Percentiles rank a stretch among this genome's conserved stretches.
Evolutionary conservation across 2,113 vertebrate species (phyloP).

Genomic region (Morphnarchus princeps): DNA sequence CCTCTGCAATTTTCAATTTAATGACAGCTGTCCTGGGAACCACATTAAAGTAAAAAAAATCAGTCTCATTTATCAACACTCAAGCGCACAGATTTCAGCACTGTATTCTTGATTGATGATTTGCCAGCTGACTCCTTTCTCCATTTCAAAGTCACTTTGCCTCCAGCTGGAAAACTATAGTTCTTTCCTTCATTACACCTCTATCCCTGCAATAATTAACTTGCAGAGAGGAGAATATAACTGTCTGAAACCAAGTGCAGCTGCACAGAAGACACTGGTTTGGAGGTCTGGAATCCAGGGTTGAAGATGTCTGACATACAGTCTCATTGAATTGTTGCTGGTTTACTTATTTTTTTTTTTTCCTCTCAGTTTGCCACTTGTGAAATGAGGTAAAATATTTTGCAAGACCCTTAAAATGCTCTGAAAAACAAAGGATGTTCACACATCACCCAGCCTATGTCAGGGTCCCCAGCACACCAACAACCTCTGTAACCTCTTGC

Average conservation of each 20-base stretch:
- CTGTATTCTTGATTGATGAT: not conserved
- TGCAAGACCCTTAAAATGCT: not conserved
- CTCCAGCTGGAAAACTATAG: not conserved
- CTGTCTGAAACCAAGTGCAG: not conserved
- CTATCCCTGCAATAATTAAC: not conserved
- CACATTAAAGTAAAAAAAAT: not conserved
- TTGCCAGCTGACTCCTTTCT: not conserved
- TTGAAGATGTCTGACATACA: not conserved
- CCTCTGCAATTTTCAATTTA: not conserved
- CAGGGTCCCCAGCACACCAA: not conserved
- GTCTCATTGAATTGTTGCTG: not conserved
- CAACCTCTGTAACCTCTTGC: not conserved
- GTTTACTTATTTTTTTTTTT: not conserved
- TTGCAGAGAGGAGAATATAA: not conserved
- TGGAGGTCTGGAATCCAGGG: not conserved
- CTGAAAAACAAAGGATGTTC: not conserved
- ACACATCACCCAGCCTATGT: not conserved
- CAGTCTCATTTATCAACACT: not conserved
- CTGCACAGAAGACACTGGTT: not conserved
- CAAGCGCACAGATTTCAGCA: not conserved
- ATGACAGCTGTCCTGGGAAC: not conserved
- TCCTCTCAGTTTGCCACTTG: not conserved
- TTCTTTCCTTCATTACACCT: not conserved
- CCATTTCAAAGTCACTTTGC: not conserved
- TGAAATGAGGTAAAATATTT: not conserved